phyloP scores from a whole-genome alignment of 2,888 invertebrate genomes.

The Xanthia icteritia region DNA sequence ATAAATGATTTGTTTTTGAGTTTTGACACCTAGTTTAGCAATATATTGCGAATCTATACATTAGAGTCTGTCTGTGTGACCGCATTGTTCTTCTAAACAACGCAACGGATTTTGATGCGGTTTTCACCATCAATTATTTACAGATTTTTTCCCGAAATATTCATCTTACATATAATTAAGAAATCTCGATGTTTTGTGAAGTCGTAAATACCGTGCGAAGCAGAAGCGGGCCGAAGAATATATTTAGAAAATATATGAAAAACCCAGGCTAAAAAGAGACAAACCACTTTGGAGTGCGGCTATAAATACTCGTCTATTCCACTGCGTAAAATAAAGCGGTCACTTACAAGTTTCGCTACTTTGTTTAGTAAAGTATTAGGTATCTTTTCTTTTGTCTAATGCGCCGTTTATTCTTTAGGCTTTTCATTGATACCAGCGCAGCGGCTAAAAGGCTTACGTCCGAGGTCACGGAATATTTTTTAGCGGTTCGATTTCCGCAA shows the following conservation, averaged over 20 bases:
- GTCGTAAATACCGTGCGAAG: too few species aligned
- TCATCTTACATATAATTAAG: too few species aligned
- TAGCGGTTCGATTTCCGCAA: neutral
- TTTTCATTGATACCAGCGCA: slow-evolving; percentile 26
- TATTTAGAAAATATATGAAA: slow-evolving; percentile 20
- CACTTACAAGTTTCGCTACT: slow-evolving; percentile 42
- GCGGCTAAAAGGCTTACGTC: slow-evolving; percentile 22
- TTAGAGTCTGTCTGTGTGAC: too few species aligned
- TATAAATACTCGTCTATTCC: slow-evolving; percentile 61
- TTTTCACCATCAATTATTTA: too few species aligned
- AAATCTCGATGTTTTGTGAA: too few species aligned
- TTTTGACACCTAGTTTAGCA: too few species aligned
- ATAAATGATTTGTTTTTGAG: too few species aligned
- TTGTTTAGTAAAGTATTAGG: slow-evolving; percentile 40
- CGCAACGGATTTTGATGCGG: too few species aligned
- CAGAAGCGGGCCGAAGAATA: neutral
- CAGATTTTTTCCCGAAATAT: too few species aligned
- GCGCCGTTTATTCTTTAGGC: slow-evolving; percentile 14
- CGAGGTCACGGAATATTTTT: slow-evolving; percentile 17
- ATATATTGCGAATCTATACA: neutral
- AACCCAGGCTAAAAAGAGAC: slow-evolving; percentile 37
- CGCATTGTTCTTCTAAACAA: too few species aligned
- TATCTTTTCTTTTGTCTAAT: slow-evolving; percentile 31
- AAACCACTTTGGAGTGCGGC: slow-evolving; percentile 50
- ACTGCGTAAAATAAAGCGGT: slow-evolving; percentile 45